Base-by-base conservation (phyloP, 1,140 invertebrate genomes). In the Trichoplusia ni region DNA sequence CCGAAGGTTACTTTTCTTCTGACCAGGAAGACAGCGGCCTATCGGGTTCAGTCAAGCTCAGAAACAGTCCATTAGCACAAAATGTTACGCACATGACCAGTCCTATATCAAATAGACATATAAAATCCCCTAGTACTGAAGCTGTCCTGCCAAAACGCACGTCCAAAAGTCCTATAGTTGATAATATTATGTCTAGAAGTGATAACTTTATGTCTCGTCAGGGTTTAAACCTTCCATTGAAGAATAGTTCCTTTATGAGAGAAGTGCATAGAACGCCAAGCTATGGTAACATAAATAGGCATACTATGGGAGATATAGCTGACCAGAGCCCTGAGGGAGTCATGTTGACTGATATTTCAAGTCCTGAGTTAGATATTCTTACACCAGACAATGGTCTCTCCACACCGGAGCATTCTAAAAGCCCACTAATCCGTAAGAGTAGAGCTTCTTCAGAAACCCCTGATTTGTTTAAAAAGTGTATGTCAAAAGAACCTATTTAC, bases 1-100 rank as follows among this genome's bases (percentile, higher is more conserved):
- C 93, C 0, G 94, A 95, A 79, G 94, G 94, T 7, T 94, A 94
- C 69, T 94, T 94, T 78, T 94, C 93, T 7, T 94, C 93, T 3
- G 94, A 94, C 72, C 93, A 94, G 79, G 92, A 94, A 74, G 93
- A 93, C 72, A 92, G 81, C 67, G 78, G 81, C 38, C 67, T 86
- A 3, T 88, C 81, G 31, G 84, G 82, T 14, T 90, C 76, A 21
- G 71, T 83, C 27, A 92, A 85, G 68, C 70, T 81, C 1, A 69
- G 77, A 19, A 84, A 76, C 21, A 89, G 82, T 73, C 83, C 85
- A 3, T 31, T 87, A 68, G 72, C 86, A 42, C 84, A 86, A 74
- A 84, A 64, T 44, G 51, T 53, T 25, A 73, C 71, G 37, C 46
- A 75, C 53, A 73, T 78, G 5, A 83, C 72, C 2, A 88, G 81